Conservation (phyloP, 2,888 invertebrate species). For the Zeuzera pyrina region DNA sequence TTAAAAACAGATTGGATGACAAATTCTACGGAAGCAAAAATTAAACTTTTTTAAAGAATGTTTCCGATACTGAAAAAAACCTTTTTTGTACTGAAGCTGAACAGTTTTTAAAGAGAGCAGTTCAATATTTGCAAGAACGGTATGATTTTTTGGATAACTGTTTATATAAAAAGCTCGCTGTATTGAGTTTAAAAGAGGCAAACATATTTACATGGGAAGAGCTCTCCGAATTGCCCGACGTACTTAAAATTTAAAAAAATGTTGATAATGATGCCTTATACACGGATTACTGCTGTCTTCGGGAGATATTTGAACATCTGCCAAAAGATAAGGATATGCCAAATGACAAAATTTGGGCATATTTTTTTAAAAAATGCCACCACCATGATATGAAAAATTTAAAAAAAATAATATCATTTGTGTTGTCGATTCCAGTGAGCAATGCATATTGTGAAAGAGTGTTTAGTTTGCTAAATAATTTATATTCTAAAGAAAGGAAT, state of each 20-base stretch:
- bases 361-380: background rate
- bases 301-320: slow-evolving; percentile 2
- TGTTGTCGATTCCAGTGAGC: background rate
- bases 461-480: slow-evolving; percentile 2
- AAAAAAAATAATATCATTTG: too few relatives aligned
- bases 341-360: background rate
- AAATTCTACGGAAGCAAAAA: slow-evolving; percentile 4
- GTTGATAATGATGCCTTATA: too few relatives aligned
- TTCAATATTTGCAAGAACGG: slow-evolving; percentile 4
- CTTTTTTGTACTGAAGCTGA: background rate
- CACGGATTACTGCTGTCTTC: too few relatives aligned
- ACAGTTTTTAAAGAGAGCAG: slow-evolving; percentile 4
- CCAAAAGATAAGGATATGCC: too few relatives aligned
- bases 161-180: slow-evolving; percentile 3
- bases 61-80: slow-evolving; percentile 1
- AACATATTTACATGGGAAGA: slow-evolving; percentile 2
- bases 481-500: slow-evolving; percentile 3
- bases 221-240: slow-evolving; percentile 4
- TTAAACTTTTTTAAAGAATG: background rate
- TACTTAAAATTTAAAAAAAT: too few relatives aligned
- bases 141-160: slow-evolving; percentile 4
- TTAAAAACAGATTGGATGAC: slow-evolving; percentile 3
- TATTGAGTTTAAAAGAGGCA: slow-evolving; percentile 2
- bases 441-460: slow-evolving; percentile 1
- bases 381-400: too few relatives aligned